These are phyloP conservation scores for Oscheius sp. DNA, from an alignment of 1,140 invertebrate species.

Conservation along the genomic window DNA sequence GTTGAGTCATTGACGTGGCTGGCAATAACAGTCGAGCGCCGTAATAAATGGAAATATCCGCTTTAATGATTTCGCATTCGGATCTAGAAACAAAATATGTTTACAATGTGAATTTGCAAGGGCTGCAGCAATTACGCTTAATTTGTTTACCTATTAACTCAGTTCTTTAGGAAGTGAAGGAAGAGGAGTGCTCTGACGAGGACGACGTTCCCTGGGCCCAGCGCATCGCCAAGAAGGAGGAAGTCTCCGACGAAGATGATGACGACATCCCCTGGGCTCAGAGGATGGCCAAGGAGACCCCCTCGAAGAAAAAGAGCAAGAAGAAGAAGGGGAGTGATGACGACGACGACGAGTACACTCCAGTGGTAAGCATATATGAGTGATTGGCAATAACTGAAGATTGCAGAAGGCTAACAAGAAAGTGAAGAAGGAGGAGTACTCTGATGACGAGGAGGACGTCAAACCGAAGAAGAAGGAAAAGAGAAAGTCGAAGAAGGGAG, in stretches of 20 bases:
- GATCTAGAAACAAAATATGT: neutral
- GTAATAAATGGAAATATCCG: too few species aligned
- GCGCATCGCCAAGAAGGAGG: neutral
- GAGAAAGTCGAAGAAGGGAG: constrained; percentile 21
- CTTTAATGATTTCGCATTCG: too few species aligned
- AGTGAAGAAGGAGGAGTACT: constrained; percentile 1
- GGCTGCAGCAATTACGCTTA: neutral
- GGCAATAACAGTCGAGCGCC: too few species aligned
- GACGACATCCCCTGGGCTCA: constrained; percentile 44
- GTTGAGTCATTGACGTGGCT: too few species aligned
- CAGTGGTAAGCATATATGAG: too few species aligned
- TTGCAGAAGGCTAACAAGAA: constrained; percentile 19
- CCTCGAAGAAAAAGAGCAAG: constrained; percentile 18
- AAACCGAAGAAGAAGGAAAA: constrained; percentile 31
- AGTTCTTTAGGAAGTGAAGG: neutral
- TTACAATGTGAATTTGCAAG: neutral
- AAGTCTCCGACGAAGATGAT: constrained; percentile 25
- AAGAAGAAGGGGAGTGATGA: constrained; percentile 5
- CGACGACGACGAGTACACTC: too few species aligned
- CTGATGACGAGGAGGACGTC: constrained; percentile 16
- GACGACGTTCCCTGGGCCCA: neutral
- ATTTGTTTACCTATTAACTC: neutral
- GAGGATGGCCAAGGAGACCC: constrained; percentile 20
- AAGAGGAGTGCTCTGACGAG: neutral
- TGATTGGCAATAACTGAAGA: too few species aligned